A percentile compares a stretch with the other conserved stretches of the same genome.
Conservation (phyloP, 2,888 invertebrate genomes). For the Chaitophorus viminalis region DNA sequence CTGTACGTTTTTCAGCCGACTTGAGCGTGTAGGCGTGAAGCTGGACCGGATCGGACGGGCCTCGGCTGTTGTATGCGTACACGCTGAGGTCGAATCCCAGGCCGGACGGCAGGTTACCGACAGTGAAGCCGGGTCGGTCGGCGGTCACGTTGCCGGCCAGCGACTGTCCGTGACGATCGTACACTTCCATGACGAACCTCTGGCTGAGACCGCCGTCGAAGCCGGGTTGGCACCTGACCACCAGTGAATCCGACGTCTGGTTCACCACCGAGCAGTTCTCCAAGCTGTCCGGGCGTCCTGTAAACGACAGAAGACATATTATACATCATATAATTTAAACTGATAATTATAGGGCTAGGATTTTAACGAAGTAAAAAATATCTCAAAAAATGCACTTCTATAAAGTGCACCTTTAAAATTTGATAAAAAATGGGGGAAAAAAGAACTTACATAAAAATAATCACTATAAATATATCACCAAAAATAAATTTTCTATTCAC, state of each 20-base stretch:
- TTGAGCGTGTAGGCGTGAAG: constrained; percentile 78
- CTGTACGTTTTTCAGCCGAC: constrained; percentile 72
- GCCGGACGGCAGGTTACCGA: constrained; percentile 76
- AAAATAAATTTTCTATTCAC: too few relatives aligned
- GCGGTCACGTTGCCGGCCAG: constrained; percentile 73
- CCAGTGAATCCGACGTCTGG: constrained; percentile 78
- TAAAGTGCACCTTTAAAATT: too few relatives aligned
- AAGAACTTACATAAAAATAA: too few relatives aligned
- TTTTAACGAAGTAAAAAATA: too few relatives aligned
- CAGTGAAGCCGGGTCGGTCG: constrained; percentile 74
- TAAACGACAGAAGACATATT: constrained; percentile 51
- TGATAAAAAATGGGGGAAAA: too few relatives aligned
- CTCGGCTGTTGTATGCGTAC: constrained; percentile 79
- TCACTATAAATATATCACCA: too few relatives aligned
- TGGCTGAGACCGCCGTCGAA: constrained; percentile 82
- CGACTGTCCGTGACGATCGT: constrained; percentile 70
- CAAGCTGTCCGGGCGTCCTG: constrained; percentile 79
- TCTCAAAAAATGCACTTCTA: too few relatives aligned
- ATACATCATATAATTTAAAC: too few relatives aligned
- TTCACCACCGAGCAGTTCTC: constrained; percentile 80
- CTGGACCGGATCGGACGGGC: constrained; percentile 75
- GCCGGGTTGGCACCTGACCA: constrained; percentile 79
- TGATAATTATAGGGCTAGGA: too few relatives aligned
- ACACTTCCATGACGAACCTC: constrained; percentile 79
- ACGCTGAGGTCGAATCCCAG: constrained; percentile 76